phyloP scores from a whole-genome alignment of 2,797 vertebrate genomes.

The Xenopus petersii region DNA sequence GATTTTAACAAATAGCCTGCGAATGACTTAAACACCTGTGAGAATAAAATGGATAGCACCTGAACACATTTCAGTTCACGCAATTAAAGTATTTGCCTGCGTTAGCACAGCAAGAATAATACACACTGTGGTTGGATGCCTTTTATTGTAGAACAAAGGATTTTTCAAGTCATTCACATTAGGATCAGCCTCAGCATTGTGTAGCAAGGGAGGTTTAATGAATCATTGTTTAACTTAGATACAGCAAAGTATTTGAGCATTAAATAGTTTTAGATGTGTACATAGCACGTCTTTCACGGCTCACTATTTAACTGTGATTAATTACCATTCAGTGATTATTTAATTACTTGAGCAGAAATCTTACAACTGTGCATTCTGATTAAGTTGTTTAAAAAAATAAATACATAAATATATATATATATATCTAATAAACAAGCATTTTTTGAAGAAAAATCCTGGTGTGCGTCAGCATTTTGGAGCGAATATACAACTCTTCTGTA shows the following conservation, averaged over 20 bases:
- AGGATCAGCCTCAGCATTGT: constrained; percentile 81
- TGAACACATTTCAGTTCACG: constrained; percentile 77
- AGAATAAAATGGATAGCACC: constrained; percentile 71
- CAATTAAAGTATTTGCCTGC: constrained; percentile 78
- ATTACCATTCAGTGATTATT: constrained; percentile 73
- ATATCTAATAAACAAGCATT: too few relatives aligned
- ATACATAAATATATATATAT: constrained; percentile 39
- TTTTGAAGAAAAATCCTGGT: too few relatives aligned
- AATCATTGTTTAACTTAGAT: constrained; percentile 91
- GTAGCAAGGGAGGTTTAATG: constrained; percentile 80
- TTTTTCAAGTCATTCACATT: constrained; percentile 74
- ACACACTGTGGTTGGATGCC: constrained; percentile 74
- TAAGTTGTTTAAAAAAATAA: constrained; percentile 57
- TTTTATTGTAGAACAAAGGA: constrained; percentile 83
- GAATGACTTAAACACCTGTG: constrained; percentile 69
- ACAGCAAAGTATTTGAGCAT: constrained; percentile 77
- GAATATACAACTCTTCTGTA: too few relatives aligned
- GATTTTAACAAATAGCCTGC: constrained; percentile 63
- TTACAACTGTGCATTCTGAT: constrained; percentile 69
- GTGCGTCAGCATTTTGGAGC: too few relatives aligned
- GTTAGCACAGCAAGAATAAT: constrained; percentile 72
- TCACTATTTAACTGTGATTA: constrained; percentile 74
- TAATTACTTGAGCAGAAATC: constrained; percentile 70
- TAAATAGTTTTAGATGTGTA: constrained; percentile 73
- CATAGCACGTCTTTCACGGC: constrained; percentile 67